These are phyloP conservation scores for Hirudo medicinalis DNA, from an alignment of 1,140 invertebrate species.

Conservation along the genomic window DNA sequence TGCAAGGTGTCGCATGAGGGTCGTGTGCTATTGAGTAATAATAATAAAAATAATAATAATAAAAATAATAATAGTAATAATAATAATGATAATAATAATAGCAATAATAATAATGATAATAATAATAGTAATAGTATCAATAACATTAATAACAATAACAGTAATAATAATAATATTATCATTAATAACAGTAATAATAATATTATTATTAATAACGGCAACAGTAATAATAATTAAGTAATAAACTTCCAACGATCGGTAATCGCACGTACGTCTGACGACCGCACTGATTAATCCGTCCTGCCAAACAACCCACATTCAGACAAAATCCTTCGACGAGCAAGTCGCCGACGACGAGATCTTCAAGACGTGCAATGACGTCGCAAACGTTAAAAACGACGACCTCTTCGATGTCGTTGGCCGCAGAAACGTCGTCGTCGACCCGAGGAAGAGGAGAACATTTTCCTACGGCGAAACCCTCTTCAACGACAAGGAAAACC, in stretches of 20 bases:
- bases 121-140: not conserved
- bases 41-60: slow-evolving; percentile 46
- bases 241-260: no score
- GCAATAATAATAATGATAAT: not conserved
- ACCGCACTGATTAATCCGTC: not conserved
- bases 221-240: slow-evolving; percentile 1
- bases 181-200: slow-evolving; percentile 2
- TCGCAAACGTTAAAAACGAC: not conserved
- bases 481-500: no score
- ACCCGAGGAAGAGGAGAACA: no score
- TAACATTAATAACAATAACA: not conserved
- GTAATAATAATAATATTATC: slow-evolving; percentile 9
- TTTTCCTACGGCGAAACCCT: no score
- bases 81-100: not conserved
- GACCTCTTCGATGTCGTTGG: not conserved
- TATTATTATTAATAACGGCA: slow-evolving; percentile 6
- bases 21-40: no score
- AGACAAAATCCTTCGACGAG: not conserved
- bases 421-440: no score
- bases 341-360: not conserved
- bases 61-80: slow-evolving; percentile 11
- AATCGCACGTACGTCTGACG: no score
- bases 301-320: not conserved
- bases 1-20: no score
- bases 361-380: not conserved